A percentile compares a stretch with the other conserved stretches of the same genome.
Conservation (phyloP, 2,888 invertebrate species). For the Tupiocoris notatus region DNA sequence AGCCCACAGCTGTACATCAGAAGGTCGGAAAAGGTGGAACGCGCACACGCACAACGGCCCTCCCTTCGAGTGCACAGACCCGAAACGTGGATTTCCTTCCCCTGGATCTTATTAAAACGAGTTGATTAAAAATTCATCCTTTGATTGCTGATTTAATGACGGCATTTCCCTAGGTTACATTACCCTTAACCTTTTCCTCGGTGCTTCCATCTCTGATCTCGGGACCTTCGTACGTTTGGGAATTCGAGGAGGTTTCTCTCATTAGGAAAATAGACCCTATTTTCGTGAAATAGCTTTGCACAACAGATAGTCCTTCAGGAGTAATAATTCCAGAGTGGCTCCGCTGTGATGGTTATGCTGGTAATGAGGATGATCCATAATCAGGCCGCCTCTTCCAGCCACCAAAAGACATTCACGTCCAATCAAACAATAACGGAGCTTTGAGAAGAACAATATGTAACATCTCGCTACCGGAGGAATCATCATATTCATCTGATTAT, state of each 20-base stretch:
- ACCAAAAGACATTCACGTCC: too few species aligned
- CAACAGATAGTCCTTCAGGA: too few species aligned
- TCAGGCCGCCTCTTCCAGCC: too few species aligned
- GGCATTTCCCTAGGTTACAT: constrained; percentile 11
- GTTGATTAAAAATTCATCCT: constrained; percentile 25
- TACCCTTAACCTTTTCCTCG: neutral
- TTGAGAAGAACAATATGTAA: too few species aligned
- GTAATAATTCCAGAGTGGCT: too few species aligned
- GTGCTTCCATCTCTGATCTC: neutral
- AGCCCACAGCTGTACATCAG: neutral
- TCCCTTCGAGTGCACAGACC: neutral
- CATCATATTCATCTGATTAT: too few species aligned
- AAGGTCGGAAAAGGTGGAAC: neutral
- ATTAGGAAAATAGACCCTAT: neutral
- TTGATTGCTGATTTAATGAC: constrained; percentile 19
- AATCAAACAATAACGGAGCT: too few species aligned
- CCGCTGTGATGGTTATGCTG: too few species aligned
- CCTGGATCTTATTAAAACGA: constrained; percentile 16
- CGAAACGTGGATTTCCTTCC: neutral
- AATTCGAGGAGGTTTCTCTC: neutral
- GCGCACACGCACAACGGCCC: neutral
- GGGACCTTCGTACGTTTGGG: neutral
- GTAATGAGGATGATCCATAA: too few species aligned
- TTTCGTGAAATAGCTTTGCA: too few species aligned
- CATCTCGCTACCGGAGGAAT: too few species aligned